Percentiles rank a stretch among this genome's conserved stretches.
Evolutionary conservation across 2,888 invertebrate genomes (phyloP).

Genomic region (Andrena minutula): DNA sequence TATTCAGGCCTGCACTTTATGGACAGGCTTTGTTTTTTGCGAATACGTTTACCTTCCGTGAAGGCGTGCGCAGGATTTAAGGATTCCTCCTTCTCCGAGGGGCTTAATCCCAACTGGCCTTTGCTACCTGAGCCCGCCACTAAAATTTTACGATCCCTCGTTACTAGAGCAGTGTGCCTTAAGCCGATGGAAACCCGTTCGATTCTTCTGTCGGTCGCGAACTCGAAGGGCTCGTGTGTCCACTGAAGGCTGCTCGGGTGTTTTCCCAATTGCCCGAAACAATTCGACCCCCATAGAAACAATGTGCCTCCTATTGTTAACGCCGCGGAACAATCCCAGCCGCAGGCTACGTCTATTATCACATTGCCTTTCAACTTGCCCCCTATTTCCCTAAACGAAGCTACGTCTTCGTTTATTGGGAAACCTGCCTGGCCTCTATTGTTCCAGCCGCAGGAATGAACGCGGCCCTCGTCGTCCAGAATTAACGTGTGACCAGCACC

Average conservation of each 20-base stretch:
- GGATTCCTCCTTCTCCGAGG: background rate
- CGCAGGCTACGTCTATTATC: slow-evolving; percentile 89
- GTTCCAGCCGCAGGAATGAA: slow-evolving; percentile 93
- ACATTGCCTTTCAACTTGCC: slow-evolving; percentile 80
- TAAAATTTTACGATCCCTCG: slow-evolving; percentile 88
- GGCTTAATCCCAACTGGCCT: slow-evolving; percentile 89
- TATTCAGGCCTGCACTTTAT: background rate
- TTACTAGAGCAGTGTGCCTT: slow-evolving; percentile 89
- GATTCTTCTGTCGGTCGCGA: slow-evolving; percentile 86
- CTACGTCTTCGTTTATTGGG: slow-evolving; percentile 85
- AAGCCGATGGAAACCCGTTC: slow-evolving; percentile 89
- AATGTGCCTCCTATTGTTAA: slow-evolving; percentile 89
- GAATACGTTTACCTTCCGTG: slow-evolving; percentile 53
- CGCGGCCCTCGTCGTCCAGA: slow-evolving; percentile 88
- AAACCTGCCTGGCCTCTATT: slow-evolving; percentile 90
- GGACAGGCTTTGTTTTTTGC: background rate
- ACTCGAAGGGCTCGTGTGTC: slow-evolving; percentile 80
- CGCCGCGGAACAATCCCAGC: slow-evolving; percentile 94
- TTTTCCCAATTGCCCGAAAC: slow-evolving; percentile 90
- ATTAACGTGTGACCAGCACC: slow-evolving; percentile 93
- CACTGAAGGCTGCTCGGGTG: slow-evolving; percentile 57
- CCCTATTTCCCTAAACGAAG: slow-evolving; percentile 73
- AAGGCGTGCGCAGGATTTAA: slow-evolving; percentile 27
- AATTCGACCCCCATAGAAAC: slow-evolving; percentile 94
- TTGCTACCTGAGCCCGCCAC: slow-evolving; percentile 89